phyloP scores from a whole-genome alignment of 23 tunicate genomes.

The Diplosoma virens region DNA sequence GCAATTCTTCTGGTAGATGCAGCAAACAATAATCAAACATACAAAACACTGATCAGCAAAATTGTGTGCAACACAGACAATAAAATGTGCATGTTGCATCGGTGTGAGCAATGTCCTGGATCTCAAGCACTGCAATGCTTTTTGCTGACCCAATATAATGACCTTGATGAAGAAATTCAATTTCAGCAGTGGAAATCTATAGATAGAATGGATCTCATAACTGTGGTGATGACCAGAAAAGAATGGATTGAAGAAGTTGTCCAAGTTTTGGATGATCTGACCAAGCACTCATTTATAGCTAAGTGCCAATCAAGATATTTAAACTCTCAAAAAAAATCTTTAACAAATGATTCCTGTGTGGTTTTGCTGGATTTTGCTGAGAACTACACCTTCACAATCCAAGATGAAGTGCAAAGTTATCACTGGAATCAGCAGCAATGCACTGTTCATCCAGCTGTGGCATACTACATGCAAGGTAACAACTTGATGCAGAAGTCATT shows the following conservation, averaged over 20 bases:
- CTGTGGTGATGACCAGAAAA: background rate
- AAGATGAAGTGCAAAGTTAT: slow-evolving; percentile 19
- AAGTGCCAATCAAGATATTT: background rate
- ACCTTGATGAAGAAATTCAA: too few species aligned
- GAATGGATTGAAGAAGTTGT: background rate
- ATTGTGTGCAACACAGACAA: background rate
- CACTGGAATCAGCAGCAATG: background rate
- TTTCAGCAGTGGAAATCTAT: background rate
- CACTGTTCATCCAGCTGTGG: slow-evolving; percentile 9
- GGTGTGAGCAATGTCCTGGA: background rate
- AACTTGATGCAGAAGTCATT: too few species aligned
- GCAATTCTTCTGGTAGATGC: slow-evolving; percentile 2
- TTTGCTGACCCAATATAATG: slow-evolving; percentile 1
- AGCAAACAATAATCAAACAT: background rate
- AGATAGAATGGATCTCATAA: background rate
- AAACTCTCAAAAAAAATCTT: too few species aligned
- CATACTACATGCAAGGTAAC: background rate
- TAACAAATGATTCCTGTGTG: too few species aligned
- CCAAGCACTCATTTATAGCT: background rate
- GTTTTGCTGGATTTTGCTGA: too few species aligned
- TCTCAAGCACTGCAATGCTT: background rate
- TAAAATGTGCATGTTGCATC: background rate
- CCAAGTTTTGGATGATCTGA: background rate
- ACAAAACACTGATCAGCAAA: background rate
- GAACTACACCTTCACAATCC: slow-evolving; percentile 14